Percentiles rank a stretch among this genome's conserved stretches.
phyloP scores from a whole-genome alignment of 1,140 invertebrate species.

The Reticulitermes speratus region DNA sequence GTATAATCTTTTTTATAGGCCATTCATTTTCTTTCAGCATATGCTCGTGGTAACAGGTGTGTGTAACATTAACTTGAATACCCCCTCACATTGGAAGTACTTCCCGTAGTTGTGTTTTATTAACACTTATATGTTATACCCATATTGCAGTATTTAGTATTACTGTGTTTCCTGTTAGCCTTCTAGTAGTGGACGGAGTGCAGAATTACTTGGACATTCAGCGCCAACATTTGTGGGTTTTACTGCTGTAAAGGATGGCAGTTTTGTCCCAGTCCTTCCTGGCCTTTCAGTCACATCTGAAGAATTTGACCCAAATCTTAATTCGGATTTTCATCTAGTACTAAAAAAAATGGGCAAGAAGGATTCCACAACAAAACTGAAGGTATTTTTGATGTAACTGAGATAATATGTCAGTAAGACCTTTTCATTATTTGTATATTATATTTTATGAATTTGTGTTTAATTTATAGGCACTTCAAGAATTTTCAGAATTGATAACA shows the following conservation, averaged over 20 bases:
- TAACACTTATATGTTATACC: not conserved
- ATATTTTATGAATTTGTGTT: too few relatives aligned
- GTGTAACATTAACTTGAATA: too few relatives aligned
- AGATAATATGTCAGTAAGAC: not conserved
- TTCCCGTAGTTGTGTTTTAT: not conserved
- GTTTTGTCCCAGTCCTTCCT: conserved; percentile 59
- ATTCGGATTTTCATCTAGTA: conserved; percentile 61
- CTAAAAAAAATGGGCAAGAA: conserved; percentile 81
- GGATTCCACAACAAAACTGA: conserved; percentile 81
- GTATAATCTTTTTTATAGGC: too few relatives aligned
- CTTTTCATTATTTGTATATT: not conserved
- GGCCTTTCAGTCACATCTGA: conserved; percentile 54
- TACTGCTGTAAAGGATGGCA: conserved; percentile 57
- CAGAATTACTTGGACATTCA: conserved; percentile 64
- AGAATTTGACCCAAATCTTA: conserved; percentile 57
- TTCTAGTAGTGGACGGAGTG: conserved; percentile 77
- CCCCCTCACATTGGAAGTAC: too few relatives aligned
- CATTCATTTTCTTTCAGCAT: too few relatives aligned
- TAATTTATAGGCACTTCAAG: conserved; percentile 66
- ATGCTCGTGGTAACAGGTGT: too few relatives aligned
- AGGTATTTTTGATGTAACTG: conserved; percentile 52
- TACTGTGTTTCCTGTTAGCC: conserved; percentile 58
- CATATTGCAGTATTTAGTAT: conserved; percentile 35
- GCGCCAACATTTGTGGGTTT: conserved; percentile 69
- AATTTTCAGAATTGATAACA: conserved; percentile 67